Evolutionary conservation across 2,888 invertebrate genomes (phyloP).

Genomic region (Agrotis segetum): DNA sequence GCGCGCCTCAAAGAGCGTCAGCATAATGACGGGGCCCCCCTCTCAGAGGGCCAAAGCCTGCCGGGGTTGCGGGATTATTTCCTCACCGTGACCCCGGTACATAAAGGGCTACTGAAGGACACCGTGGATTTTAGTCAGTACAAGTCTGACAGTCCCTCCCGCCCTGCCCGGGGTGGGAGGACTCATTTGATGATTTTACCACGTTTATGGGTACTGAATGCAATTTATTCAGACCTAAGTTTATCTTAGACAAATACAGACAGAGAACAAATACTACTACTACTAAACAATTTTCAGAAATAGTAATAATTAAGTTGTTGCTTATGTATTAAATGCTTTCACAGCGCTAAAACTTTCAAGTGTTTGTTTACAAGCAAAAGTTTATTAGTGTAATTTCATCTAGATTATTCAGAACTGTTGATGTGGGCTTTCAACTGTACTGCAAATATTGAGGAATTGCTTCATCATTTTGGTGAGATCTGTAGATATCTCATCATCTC

Average conservation of each 20-base stretch:
- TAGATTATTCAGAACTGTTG: not conserved
- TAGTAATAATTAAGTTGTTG: constrained; percentile 1
- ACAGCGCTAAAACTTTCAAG: not conserved
- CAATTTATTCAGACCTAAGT: constrained; percentile 14
- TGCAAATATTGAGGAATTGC: not conserved
- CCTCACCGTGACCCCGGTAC: too few species aligned
- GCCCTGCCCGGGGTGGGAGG: too few species aligned
- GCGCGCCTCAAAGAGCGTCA: too few species aligned
- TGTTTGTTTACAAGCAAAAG: not conserved
- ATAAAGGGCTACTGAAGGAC: too few species aligned
- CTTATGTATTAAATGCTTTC: constrained; percentile 1
- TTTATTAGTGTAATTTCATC: not conserved
- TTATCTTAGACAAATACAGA: constrained; percentile 23
- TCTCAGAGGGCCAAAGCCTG: too few species aligned
- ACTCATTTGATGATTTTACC: too few species aligned
- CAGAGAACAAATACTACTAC: constrained; percentile 15
- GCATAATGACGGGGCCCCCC: too few species aligned
- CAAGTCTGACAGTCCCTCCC: too few species aligned
- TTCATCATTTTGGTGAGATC: not conserved
- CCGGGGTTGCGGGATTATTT: too few species aligned
- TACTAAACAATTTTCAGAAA: constrained; percentile 8
- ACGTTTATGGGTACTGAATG: too few species aligned
- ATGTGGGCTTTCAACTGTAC: not conserved
- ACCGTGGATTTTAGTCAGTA: too few species aligned
- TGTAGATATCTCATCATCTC: too few species aligned